A percentile compares a stretch with the other conserved stretches of the same genome.
phyloP scores from a whole-genome alignment of 2,888 invertebrate species.

The Crocallis elinguaria region DNA sequence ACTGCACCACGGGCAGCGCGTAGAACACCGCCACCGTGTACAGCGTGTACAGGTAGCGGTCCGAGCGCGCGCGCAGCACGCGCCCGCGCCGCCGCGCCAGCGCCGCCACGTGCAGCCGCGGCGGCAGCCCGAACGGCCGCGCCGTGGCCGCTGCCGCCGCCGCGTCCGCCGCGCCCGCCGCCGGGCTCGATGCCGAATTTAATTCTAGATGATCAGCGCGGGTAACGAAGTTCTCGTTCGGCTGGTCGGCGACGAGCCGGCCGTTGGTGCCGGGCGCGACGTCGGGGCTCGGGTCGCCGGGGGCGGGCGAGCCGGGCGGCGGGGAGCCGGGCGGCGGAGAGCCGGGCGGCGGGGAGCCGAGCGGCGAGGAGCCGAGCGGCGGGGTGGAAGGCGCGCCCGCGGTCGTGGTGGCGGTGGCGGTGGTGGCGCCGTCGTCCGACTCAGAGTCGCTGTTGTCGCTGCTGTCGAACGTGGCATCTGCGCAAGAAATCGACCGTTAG shows the following conservation, averaged over 20 bases:
- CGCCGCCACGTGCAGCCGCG: constrained; percentile 70
- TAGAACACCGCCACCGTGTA: constrained; percentile 94
- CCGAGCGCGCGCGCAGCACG: constrained; percentile 76
- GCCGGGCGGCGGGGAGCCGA: constrained; percentile 7
- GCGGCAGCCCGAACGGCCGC: constrained; percentile 73
- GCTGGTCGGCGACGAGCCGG: background rate
- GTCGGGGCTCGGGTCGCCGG: constrained; percentile 7
- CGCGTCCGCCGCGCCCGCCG: constrained; percentile 7
- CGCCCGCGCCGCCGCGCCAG: constrained; percentile 66
- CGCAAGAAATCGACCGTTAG: background rate
- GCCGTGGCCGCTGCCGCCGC: constrained; percentile 4
- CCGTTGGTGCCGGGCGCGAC: constrained; percentile 40
- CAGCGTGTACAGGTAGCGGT: constrained; percentile 85
- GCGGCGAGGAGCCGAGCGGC: constrained; percentile 8
- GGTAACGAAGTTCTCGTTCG: constrained; percentile 4
- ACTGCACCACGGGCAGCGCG: constrained; percentile 93
- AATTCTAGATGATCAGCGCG: constrained; percentile 6
- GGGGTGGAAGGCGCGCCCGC: constrained; percentile 6
- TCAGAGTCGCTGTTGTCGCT: constrained; percentile 73
- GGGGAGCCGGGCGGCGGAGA: constrained; percentile 40
- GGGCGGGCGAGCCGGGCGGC: background rate
- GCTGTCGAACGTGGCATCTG: constrained; percentile 69
- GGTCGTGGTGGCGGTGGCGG: constrained; percentile 23
- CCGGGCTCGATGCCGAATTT: background rate
- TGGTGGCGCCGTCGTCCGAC: constrained; percentile 42